Percentiles rank a stretch among this genome's conserved stretches.
Evolutionary conservation across 2,113 vertebrate genomes (phyloP).

Genomic region (Caranx ignobilis): DNA sequence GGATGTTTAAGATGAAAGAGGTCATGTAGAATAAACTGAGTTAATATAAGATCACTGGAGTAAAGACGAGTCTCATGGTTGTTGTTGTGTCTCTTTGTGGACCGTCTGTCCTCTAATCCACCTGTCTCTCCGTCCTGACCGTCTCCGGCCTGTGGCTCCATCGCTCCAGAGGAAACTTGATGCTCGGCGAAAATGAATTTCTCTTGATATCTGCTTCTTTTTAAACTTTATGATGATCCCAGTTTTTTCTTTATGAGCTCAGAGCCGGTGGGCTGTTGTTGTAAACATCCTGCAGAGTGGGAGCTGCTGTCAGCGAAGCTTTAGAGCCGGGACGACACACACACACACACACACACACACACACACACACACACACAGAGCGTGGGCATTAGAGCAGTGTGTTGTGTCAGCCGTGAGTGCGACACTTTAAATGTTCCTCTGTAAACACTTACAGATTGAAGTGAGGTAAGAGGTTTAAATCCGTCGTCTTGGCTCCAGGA

Average conservation of each 20-base stretch:
- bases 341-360: background rate
- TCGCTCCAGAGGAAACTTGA: background rate
- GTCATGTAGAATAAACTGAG: no score
- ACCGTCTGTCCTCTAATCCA: no score
- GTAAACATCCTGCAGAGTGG: slow-evolving; percentile 41
- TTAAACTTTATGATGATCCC: background rate
- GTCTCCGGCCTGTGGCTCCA: background rate
- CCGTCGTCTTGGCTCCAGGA: slow-evolving; percentile 43
- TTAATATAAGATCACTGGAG: no score
- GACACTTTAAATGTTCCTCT: slow-evolving; percentile 37
- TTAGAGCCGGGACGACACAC: background rate
- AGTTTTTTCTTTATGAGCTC: slow-evolving; percentile 23
- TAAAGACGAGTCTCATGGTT: no score
- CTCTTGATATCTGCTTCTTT: background rate
- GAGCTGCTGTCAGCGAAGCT: slow-evolving; percentile 37
- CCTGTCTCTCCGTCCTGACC: background rate
- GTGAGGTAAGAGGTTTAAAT: slow-evolving; percentile 67
- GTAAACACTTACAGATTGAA: slow-evolving; percentile 41
- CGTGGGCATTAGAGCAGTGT: slow-evolving; percentile 32
- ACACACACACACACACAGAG: background rate
- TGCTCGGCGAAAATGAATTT: background rate
- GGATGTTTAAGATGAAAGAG: no score
- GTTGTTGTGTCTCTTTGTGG: no score
- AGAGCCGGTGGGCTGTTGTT: slow-evolving; percentile 20
- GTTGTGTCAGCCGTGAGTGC: slow-evolving; percentile 51